These are phyloP conservation scores for Cyanistes caeruleus DNA, from an alignment of 2,113 vertebrate genomes.

Conservation along the genomic window DNA sequence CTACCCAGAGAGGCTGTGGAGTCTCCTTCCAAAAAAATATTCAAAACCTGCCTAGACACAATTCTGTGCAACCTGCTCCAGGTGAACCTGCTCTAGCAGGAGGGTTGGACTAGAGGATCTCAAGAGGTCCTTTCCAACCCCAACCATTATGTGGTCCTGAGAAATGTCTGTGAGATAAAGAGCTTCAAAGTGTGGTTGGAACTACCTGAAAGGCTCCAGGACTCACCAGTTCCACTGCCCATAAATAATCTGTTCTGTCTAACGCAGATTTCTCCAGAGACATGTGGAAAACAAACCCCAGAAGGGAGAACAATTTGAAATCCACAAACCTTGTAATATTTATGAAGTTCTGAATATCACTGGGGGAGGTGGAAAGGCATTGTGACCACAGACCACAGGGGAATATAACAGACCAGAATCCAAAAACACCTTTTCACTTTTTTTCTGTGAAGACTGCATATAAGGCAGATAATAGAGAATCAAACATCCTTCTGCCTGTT, in stretches of 20 bases:
- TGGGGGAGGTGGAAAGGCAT: neutral
- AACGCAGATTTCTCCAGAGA: neutral
- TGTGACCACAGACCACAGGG: neutral
- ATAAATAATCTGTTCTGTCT: neutral
- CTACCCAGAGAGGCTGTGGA: neutral
- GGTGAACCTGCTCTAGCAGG: neutral
- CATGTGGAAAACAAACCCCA: neutral
- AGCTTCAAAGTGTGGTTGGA: neutral
- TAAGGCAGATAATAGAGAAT: neutral
- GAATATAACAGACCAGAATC: neutral
- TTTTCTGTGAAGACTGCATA: neutral
- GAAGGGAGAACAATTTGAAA: neutral
- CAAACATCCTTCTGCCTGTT: neutral
- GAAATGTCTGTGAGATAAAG: neutral
- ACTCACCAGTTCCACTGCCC: neutral
- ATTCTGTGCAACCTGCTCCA: neutral
- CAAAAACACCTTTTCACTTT: neutral
- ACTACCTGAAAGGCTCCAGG: neutral
- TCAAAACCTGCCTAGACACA: neutral
- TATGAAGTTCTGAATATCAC: neutral
- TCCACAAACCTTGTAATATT: neutral
- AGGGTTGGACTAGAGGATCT: neutral
- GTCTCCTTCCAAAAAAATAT: neutral
- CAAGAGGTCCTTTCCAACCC: neutral
- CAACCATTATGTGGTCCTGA: neutral